Conservation (phyloP, 2,888 invertebrate species). For the Phragmatobia fuliginosa region DNA sequence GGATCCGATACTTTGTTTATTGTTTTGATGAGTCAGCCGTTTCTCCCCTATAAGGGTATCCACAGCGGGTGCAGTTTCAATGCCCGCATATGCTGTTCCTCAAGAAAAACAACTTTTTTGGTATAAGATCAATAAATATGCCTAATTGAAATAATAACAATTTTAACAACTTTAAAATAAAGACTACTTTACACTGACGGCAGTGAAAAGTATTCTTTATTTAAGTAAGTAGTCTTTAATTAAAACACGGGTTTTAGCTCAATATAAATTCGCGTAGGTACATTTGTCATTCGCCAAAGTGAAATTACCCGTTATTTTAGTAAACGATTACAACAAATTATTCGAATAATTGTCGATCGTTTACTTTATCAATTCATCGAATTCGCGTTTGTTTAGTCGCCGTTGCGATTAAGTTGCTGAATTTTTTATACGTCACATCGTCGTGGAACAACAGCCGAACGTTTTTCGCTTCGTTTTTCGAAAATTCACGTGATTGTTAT, state of each 20-base stretch:
- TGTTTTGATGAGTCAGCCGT: constrained; percentile 86
- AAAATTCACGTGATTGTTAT: constrained; percentile 81
- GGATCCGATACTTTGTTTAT: constrained; percentile 86
- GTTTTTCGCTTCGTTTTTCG: constrained; percentile 83
- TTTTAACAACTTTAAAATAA: not conserved
- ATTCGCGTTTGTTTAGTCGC: constrained; percentile 71
- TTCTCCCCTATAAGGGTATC: constrained; percentile 69
- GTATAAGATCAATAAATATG: constrained; percentile 13
- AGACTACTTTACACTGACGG: not conserved
- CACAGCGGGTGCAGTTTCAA: constrained; percentile 50
- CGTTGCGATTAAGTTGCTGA: constrained; percentile 78
- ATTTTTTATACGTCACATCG: constrained; percentile 78
- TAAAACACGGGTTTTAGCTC: too few species aligned
- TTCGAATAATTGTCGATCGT: constrained; percentile 71
- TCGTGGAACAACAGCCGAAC: constrained; percentile 75
- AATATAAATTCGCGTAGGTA: not conserved
- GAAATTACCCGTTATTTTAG: constrained; percentile 45
- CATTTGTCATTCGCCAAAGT: not conserved
- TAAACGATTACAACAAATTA: constrained; percentile 65
- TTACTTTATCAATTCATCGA: constrained; percentile 66
- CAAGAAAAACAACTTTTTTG: constrained; percentile 62
- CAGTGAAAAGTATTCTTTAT: too few species aligned
- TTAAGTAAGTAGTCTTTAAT: too few species aligned
- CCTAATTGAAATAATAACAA: constrained; percentile 10
- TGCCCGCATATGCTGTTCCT: constrained; percentile 76